These are phyloP conservation scores for Orestias chungarensis DNA, from an alignment of 2,797 vertebrate species.

Conservation along the genomic window DNA sequence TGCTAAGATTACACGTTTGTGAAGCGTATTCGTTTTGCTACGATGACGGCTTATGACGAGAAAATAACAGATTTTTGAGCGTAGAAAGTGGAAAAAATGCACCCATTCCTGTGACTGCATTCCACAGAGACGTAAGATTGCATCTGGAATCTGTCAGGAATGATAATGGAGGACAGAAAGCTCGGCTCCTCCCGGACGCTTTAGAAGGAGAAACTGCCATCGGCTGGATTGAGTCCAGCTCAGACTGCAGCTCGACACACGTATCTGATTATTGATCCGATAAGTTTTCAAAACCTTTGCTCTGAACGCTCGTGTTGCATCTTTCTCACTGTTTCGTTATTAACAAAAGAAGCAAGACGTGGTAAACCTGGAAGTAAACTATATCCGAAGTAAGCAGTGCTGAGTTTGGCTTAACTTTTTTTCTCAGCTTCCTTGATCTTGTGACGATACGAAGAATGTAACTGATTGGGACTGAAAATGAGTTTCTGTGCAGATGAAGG, in stretches of 20 bases:
- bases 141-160: constrained; percentile 2
- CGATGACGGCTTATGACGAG: background rate
- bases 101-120: background rate
- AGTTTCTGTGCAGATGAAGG: background rate
- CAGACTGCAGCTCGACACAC: no score
- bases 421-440: no score
- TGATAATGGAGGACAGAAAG: background rate
- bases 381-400: no score
- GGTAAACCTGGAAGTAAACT: no score
- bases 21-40: background rate
- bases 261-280: no score
- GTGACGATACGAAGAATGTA: no score
- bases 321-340: no score
- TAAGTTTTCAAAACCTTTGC: no score
- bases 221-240: constrained; percentile 1
- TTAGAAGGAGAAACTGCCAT: constrained; percentile 16
- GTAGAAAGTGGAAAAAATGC: background rate
- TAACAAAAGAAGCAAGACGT: no score
- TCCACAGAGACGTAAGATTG: background rate
- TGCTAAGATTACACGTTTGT: no score
- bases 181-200: background rate
- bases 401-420: no score
- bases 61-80: background rate
- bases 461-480: background rate
- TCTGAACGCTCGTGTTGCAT: no score